Conservation (phyloP, 2,113 vertebrate species). For the Menidia beryllina region DNA sequence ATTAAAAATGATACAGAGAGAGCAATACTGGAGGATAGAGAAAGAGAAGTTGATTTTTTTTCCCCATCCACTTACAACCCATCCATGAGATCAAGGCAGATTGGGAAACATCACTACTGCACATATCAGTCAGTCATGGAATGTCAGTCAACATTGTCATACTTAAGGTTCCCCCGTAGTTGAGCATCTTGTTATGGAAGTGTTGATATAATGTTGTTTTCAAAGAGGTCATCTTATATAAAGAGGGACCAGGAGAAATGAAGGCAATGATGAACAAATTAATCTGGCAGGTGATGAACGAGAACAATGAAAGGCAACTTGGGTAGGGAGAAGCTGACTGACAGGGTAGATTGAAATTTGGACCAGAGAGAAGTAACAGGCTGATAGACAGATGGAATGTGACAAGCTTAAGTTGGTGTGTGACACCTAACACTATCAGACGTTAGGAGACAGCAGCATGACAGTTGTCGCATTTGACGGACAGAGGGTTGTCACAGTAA, state of each 20-base stretch:
- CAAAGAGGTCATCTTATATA: conserved; percentile 20
- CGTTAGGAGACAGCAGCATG: conserved; percentile 35
- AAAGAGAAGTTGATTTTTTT: conserved; percentile 33
- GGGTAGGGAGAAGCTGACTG: conserved; percentile 51
- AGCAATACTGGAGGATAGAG: conserved; percentile 21
- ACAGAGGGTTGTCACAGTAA: conserved; percentile 70
- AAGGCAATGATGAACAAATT: conserved; percentile 58
- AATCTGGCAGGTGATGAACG: conserved; percentile 52
- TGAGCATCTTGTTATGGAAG: conserved; percentile 11
- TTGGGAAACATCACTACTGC: conserved; percentile 37
- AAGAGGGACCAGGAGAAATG: conserved; percentile 9
- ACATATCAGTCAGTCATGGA: conserved; percentile 56
- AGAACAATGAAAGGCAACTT: conserved; percentile 48
- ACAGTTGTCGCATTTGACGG: conserved; percentile 67
- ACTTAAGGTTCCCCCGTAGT: conserved; percentile 24
- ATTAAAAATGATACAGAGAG: conserved; percentile 59
- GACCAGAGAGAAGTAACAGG: conserved; percentile 61
- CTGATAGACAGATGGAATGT: conserved; percentile 68
- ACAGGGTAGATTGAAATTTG: conserved; percentile 69
- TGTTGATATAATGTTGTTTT: conserved; percentile 20
- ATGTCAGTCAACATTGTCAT: conserved; percentile 49
- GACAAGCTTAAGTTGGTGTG: conserved; percentile 69
- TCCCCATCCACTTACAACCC: conserved; percentile 48
- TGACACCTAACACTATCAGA: conserved; percentile 59
- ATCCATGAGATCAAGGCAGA: conserved; percentile 59